Evolutionary conservation across 2,888 invertebrate species (phyloP).

Genomic region (Agrochola macilenta): DNA sequence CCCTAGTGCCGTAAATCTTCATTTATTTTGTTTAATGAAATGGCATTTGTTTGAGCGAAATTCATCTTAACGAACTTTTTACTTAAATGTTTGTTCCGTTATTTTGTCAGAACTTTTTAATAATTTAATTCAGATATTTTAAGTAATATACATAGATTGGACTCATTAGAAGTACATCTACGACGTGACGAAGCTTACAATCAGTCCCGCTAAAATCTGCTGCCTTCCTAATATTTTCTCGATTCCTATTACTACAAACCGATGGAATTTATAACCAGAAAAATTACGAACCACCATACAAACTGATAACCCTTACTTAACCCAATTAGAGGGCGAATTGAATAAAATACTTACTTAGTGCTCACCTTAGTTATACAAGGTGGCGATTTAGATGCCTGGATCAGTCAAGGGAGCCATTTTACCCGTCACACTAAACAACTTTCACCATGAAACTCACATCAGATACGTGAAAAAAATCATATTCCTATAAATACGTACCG

Average conservation of each 20-base stretch:
- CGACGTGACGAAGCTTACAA: neutral
- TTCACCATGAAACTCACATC: too few relatives aligned
- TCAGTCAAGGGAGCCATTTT: too few relatives aligned
- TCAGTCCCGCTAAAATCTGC: neutral
- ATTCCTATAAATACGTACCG: too few relatives aligned
- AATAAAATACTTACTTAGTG: too few relatives aligned
- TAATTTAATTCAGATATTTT: neutral
- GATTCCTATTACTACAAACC: neutral
- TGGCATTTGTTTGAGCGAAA: neutral
- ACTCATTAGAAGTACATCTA: neutral
- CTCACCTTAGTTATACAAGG: too few relatives aligned
- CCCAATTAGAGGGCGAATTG: too few relatives aligned
- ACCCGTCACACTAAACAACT: too few relatives aligned
- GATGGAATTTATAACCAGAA: too few relatives aligned
- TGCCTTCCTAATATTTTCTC: neutral
- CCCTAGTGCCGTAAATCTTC: neutral
- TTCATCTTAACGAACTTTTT: neutral
- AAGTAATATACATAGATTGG: neutral
- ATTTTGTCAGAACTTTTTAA: neutral
- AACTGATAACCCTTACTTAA: too few relatives aligned
- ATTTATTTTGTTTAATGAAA: conserved; percentile 12
- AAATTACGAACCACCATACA: too few relatives aligned
- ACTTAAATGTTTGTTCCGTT: neutral
- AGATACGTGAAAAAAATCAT: too few relatives aligned
- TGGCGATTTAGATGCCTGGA: too few relatives aligned